phyloP scores from a whole-genome alignment of 2,888 invertebrate genomes.

The Conomelus anceps region DNA sequence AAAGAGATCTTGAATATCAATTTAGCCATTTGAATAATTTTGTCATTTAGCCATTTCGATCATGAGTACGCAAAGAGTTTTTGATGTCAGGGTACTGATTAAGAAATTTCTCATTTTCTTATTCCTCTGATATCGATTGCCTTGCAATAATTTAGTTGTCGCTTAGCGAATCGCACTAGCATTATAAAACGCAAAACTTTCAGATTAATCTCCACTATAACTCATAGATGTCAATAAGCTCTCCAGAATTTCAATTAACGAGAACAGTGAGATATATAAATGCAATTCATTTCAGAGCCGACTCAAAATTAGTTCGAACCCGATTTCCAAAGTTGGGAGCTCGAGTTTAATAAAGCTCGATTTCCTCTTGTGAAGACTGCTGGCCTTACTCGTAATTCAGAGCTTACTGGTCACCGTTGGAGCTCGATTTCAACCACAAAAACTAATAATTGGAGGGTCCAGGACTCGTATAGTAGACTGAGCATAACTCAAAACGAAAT shows the following conservation, averaged over 20 bases:
- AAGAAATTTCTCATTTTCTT: background rate
- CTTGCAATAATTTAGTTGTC: background rate
- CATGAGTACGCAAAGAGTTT: no score
- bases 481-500: conserved; percentile 5
- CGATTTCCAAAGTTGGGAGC: background rate
- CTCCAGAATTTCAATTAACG: background rate
- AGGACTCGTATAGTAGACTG: background rate
- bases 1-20: no score
- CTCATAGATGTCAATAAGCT: background rate
- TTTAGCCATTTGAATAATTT: no score
- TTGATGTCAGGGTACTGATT: no score
- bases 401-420: background rate
- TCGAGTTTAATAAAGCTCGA: background rate
- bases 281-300: background rate
- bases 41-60: no score
- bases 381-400: background rate
- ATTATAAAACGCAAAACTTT: background rate
- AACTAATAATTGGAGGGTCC: conserved; percentile 1
- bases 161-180: background rate
- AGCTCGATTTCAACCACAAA: background rate
- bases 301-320: background rate
- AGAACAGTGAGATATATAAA: background rate
- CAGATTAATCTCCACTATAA: background rate
- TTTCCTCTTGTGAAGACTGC: background rate
- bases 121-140: background rate